phyloP scores from a whole-genome alignment of 2,888 invertebrate genomes.

The Morpho helenor region DNA sequence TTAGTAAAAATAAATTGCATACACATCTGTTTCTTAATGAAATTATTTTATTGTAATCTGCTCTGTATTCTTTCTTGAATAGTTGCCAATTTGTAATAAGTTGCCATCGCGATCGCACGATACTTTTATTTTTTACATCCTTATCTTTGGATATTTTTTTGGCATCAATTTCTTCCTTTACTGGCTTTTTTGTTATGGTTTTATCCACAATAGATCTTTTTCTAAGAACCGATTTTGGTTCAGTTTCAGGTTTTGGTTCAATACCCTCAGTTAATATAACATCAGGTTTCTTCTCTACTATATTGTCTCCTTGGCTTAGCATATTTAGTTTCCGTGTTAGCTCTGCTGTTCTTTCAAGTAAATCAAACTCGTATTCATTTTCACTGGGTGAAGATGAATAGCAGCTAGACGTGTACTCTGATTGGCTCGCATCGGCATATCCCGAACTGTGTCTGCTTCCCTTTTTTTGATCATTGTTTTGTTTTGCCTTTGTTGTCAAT shows the following conservation, averaged over 20 bases:
- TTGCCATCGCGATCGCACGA: constrained; percentile 57
- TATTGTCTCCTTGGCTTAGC: constrained; percentile 60
- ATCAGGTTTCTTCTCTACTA: constrained; percentile 40
- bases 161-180: constrained; percentile 32
- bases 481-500: constrained; percentile 58
- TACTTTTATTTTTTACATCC: constrained; percentile 25
- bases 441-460: constrained; percentile 65
- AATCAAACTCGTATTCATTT: constrained; percentile 73
- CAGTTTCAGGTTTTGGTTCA: constrained; percentile 31
- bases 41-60: constrained; percentile 76
- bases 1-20: constrained; percentile 82
- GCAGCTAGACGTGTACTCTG: constrained; percentile 74
- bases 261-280: constrained; percentile 41
- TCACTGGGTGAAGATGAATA: constrained; percentile 74
- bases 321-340: constrained; percentile 63
- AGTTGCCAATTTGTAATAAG: constrained; percentile 74
- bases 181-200: constrained; percentile 35
- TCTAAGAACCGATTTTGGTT: constrained; percentile 44
- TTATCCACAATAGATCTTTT: constrained; percentile 50
- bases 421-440: constrained; percentile 73
- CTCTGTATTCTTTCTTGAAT: constrained; percentile 78
- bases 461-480: constrained; percentile 50
- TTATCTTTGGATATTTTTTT: constrained; percentile 32
- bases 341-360: constrained; percentile 67
- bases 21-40: constrained; percentile 83